A percentile compares a stretch with the other conserved stretches of the same genome.
Evolutionary conservation across 2,797 vertebrate species (phyloP).

Genomic region (Pangasius djambal): DNA sequence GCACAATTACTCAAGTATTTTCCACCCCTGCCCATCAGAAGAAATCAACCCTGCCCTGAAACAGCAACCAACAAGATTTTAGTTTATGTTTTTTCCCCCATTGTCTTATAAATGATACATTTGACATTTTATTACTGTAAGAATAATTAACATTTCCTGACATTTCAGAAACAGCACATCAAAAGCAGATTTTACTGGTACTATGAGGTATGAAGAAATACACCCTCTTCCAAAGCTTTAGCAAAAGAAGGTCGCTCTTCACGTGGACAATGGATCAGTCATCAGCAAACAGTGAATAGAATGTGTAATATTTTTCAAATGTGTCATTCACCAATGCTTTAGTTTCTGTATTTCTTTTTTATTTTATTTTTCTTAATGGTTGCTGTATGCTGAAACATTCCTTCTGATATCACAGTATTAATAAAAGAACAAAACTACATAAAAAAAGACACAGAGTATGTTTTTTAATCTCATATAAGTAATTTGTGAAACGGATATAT

Average conservation of each 20-base stretch:
- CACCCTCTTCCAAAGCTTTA: not conserved
- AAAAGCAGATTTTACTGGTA: not conserved
- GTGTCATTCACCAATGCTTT: not conserved
- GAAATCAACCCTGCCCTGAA: not conserved
- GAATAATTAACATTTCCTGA: not conserved
- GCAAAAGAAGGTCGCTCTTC: not conserved
- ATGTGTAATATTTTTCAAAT: not conserved
- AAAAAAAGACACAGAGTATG: not conserved
- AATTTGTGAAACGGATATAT: not conserved
- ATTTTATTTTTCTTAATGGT: not conserved
- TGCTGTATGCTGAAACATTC: not conserved
- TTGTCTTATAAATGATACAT: not conserved
- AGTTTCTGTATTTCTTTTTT: not conserved
- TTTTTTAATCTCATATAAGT: not conserved
- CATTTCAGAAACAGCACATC: not conserved
- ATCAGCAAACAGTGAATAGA: not conserved
- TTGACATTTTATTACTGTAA: not conserved
- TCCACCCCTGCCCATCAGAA: not conserved
- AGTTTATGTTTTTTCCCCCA: not conserved
- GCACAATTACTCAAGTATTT: not conserved
- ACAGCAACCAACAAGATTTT: not conserved
- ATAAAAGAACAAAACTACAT: not conserved
- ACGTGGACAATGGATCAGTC: not conserved
- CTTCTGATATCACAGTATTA: not conserved
- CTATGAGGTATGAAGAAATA: not conserved